Base-by-base conservation (phyloP, 2,888 invertebrate species). In the Antheraea assamensis region DNA sequence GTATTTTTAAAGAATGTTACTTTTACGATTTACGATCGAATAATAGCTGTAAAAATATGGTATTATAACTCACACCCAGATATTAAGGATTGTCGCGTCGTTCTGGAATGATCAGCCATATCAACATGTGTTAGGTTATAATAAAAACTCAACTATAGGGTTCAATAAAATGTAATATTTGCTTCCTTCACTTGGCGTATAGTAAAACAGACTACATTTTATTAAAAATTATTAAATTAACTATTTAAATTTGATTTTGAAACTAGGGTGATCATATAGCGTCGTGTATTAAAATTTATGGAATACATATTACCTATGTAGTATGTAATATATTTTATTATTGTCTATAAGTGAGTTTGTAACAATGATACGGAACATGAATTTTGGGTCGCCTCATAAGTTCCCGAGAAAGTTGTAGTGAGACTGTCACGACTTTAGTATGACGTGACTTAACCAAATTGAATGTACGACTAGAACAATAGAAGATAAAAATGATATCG, bases 371-470 rank as follows among this genome's bases (percentile, higher is more conserved):
- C 27, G 61, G 27, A 27, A 15, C 15, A 30, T 30, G 17, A 64
- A 64, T 27, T 64, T 64, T 17, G 17, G 30, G 15, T 27, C 3
- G 61, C 27, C 61, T 64, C 13, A 64, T 30, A 64, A 64, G 17
- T 30, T 64, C 27, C 27, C 27, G 27, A 64, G 61, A 64, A 64
- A 64, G 61, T 64, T 64, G 10, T 64, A 64, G 30, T 64, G 27
- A 64, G 30, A 1, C 61, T 30, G 61, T 64, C 61, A 64, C 61
- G 61, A 64, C 61, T 64, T 64, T 19, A 30, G 15, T 64, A 30
- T 64, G 61, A 64, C 61, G 61, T 64, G 61, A 64, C 61, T 64
- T 64, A 17, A 30, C 30, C 61, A 64, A 27, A 64, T 58, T 30
- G 27, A 30, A 30, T 64, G 17, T 64, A 64, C 61, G 17, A 15